A percentile compares a stretch with the other conserved stretches of the same genome.
Conservation (phyloP, 2,797 vertebrate genomes). For the Rhinatrema bivittatum region DNA sequence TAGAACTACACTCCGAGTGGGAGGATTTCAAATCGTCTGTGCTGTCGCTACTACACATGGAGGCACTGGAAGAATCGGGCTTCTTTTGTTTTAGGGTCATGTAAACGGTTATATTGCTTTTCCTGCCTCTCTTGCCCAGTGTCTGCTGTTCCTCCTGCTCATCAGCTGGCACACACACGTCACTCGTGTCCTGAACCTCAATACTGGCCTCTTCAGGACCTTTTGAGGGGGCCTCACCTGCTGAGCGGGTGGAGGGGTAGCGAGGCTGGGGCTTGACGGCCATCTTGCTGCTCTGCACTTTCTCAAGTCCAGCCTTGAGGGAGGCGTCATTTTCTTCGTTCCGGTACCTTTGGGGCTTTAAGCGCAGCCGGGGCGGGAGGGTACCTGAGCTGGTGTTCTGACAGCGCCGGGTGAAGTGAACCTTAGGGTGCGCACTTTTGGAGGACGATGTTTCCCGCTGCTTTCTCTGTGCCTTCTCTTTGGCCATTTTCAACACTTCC, state of each 20-base stretch:
- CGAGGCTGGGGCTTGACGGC: conserved; percentile 71
- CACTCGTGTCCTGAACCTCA: conserved; percentile 63
- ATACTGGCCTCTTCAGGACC: conserved; percentile 62
- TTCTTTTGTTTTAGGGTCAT: conserved; percentile 78
- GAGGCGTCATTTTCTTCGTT: conserved; percentile 88
- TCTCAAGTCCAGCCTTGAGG: conserved; percentile 76
- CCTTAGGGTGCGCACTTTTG: conserved; percentile 78
- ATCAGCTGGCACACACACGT: conserved; percentile 61
- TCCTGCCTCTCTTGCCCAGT: conserved; percentile 69
- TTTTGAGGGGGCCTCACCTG: conserved; percentile 70
- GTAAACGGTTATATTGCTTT: conserved; percentile 77
- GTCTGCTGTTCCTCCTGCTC: conserved; percentile 63
- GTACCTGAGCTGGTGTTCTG: conserved; percentile 80
- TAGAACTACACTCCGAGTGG: conserved; percentile 86
- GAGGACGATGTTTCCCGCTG: conserved; percentile 69
- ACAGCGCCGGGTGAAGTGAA: conserved; percentile 87
- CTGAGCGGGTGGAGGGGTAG: conserved; percentile 65
- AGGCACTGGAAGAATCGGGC: conserved; percentile 76
- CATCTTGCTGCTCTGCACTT: conserved; percentile 68
- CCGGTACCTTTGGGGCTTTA: conserved; percentile 95
- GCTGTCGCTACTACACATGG: conserved; percentile 81
- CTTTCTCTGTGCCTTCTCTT: conserved; percentile 77
- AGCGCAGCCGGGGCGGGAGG: conserved; percentile 77
- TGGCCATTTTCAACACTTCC: conserved; percentile 82
- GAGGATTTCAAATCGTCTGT: conserved; percentile 79